Conservation (phyloP, 2,888 invertebrate genomes). For the Chrysomela aeneicollis region DNA sequence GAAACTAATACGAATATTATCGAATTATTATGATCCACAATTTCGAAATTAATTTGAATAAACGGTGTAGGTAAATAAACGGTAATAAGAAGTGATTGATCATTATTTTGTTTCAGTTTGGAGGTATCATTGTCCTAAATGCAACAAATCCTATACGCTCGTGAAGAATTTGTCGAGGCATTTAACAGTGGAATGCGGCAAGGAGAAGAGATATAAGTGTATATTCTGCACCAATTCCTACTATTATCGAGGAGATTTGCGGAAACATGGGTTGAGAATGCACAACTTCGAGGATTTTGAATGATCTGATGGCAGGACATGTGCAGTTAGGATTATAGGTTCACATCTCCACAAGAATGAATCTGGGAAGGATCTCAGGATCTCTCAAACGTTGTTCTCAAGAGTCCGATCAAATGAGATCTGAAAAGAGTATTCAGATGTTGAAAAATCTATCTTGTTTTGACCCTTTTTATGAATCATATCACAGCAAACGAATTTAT, state of each 20-base stretch:
- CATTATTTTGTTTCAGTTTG: slow-evolving; percentile 1
- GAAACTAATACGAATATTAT: no score
- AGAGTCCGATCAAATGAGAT: no score
- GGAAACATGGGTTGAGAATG: slow-evolving; percentile 45
- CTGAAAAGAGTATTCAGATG: no score
- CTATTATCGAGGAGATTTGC: slow-evolving; percentile 48
- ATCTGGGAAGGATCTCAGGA: no score
- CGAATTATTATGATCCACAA: no score
- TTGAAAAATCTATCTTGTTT: no score
- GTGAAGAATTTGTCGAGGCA: slow-evolving; percentile 50
- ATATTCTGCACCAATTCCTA: slow-evolving; percentile 44
- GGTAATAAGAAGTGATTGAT: not conserved
- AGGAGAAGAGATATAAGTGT: slow-evolving; percentile 50
- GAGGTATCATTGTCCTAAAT: slow-evolving; percentile 39
- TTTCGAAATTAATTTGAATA: no score
- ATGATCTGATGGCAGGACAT: not conserved
- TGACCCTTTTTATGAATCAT: no score
- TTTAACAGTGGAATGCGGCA: slow-evolving; percentile 51
- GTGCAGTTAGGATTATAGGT: not conserved
- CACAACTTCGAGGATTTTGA: slow-evolving; percentile 43
- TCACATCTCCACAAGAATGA: no score
- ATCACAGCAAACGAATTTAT: no score
- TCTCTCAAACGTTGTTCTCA: no score
- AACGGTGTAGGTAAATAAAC: no score
- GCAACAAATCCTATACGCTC: slow-evolving; percentile 51